Conservation (phyloP, 2,797 vertebrate genomes). For the Chloroceryle inda region DNA sequence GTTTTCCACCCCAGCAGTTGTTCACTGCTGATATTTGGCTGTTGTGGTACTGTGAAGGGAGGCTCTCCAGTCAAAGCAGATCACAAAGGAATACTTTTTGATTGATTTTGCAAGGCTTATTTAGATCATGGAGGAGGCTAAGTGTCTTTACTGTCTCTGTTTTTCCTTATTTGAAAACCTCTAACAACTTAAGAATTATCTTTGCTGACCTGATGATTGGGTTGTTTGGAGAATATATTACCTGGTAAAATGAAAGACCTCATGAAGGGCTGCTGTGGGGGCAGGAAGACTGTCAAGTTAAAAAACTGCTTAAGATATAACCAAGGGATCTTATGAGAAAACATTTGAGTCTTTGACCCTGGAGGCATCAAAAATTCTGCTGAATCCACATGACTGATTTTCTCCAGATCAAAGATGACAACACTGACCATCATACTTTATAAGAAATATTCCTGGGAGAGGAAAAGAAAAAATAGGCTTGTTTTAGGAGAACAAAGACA, state of each 20-base stretch:
- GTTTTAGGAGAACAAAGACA: neutral
- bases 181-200: neutral
- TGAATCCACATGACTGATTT: neutral
- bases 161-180: neutral
- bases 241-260: neutral
- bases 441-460: neutral
- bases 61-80: neutral
- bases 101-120: neutral
- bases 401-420: neutral
- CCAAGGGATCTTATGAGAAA: neutral
- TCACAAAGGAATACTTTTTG: neutral
- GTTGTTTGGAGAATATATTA: neutral
- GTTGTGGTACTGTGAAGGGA: neutral
- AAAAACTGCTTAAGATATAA: neutral
- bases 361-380: neutral
- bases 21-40: neutral
- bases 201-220: neutral
- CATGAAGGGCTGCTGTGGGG: neutral
- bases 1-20: neutral
- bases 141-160: neutral
- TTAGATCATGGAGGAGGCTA: neutral
- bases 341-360: neutral
- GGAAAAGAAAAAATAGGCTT: neutral
- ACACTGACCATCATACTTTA: neutral
- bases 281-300: neutral